Evolutionary conservation across 2,888 invertebrate species (phyloP).

Genomic region (Bellardia pandia): DNA sequence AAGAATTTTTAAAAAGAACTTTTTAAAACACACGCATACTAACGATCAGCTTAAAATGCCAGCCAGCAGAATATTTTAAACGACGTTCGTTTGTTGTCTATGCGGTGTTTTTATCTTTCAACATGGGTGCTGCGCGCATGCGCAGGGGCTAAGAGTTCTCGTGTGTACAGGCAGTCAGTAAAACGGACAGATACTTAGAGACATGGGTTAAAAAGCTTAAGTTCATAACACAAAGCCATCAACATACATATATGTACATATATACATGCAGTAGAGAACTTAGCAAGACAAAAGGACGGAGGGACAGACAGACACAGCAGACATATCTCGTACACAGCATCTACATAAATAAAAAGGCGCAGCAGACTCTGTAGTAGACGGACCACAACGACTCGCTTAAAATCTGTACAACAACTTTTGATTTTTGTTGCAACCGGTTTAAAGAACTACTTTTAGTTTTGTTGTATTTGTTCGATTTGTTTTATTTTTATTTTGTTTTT

Average conservation of each 20-base stretch:
- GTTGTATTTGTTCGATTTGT: constrained; percentile 42
- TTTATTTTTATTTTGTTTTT: not conserved
- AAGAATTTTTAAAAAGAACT: constrained; percentile 32
- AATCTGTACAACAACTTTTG: constrained; percentile 69
- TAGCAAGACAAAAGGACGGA: not conserved
- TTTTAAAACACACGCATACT: constrained; percentile 14
- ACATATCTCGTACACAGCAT: constrained; percentile 37
- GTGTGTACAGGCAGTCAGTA: not conserved
- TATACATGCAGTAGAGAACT: constrained; percentile 1
- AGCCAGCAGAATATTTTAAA: constrained; percentile 6
- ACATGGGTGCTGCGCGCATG: constrained; percentile 31
- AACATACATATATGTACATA: not conserved
- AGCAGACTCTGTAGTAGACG: constrained; percentile 40
- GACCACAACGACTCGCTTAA: constrained; percentile 42
- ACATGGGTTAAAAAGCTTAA: constrained; percentile 51
- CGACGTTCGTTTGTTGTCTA: constrained; percentile 4
- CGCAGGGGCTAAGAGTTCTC: constrained; percentile 8
- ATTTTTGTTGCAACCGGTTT: constrained; percentile 73
- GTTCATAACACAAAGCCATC: constrained; percentile 30
- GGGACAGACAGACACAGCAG: constrained; percentile 3
- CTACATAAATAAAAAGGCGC: constrained; percentile 56
- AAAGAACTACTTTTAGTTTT: constrained; percentile 71
- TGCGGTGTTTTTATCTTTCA: constrained; percentile 19
- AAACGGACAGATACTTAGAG: constrained; percentile 13
- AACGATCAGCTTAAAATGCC: constrained; percentile 36